phyloP scores from a whole-genome alignment of 2,797 vertebrate genomes.

The Calcarius lapponicus region DNA sequence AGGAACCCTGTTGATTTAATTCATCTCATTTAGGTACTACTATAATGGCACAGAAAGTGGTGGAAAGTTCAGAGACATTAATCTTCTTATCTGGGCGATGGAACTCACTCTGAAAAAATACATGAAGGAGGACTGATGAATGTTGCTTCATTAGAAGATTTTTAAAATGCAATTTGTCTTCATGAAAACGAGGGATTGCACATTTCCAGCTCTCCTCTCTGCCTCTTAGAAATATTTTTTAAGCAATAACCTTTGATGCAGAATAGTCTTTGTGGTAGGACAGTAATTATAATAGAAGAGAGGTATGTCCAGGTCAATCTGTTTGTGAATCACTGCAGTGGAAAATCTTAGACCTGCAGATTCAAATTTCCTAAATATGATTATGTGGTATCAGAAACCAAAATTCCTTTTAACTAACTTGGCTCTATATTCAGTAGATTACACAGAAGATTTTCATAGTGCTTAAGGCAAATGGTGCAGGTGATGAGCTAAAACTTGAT shows the following conservation, averaged over 20 bases:
- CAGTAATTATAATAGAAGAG: conserved; percentile 11
- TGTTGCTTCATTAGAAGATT: conserved; percentile 78
- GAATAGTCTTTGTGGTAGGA: conserved; percentile 16
- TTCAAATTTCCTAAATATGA: conserved; percentile 15
- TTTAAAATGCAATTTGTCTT: conserved; percentile 80
- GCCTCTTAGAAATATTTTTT: conserved; percentile 65
- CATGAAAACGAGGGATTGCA: conserved; percentile 74
- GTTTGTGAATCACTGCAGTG: conserved; percentile 6
- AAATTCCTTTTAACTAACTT: conserved; percentile 16
- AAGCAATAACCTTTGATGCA: conserved; percentile 66
- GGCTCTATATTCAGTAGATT: conserved; percentile 13
- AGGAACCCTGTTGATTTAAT: conserved; percentile 66
- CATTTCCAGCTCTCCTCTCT: conserved; percentile 69
- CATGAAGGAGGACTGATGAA: conserved; percentile 77
- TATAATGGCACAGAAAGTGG: conserved; percentile 57
- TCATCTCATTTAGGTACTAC: conserved; percentile 40
- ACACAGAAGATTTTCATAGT: conserved; percentile 22
- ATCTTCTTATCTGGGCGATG: conserved; percentile 73
- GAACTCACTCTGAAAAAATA: conserved; percentile 75
- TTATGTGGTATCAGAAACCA: neutral
- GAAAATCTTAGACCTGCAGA: neutral
- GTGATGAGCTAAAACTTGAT: conserved; percentile 55
- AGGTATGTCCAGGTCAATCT: neutral
- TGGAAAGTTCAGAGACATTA: conserved; percentile 78
- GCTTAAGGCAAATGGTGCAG: conserved; percentile 45